Conservation (phyloP, 2,113 vertebrate genomes). For the Hypomesus transpacificus region DNA sequence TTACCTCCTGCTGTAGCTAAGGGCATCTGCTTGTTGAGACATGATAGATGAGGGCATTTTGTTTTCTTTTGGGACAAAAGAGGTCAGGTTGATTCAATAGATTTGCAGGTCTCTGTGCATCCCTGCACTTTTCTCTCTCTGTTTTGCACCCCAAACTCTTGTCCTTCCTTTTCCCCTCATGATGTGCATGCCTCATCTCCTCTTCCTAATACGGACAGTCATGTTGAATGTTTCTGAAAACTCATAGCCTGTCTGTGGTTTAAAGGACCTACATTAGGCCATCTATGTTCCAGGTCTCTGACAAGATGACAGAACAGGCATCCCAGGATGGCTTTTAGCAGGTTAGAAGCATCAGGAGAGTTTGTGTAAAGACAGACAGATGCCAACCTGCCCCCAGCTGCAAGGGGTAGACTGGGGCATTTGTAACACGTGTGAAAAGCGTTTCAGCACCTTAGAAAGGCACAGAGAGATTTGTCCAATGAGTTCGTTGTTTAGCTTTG, state of each 20-base stretch:
- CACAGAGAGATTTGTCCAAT: neutral
- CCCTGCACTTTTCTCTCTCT: neutral
- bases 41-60: neutral
- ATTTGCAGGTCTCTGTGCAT: neutral
- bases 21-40: neutral
- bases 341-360: neutral
- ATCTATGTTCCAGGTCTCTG: neutral
- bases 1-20: neutral
- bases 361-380: neutral
- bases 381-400: neutral
- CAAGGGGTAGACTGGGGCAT: neutral
- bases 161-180: no score
- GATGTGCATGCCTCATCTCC: no score
- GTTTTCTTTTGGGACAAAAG: neutral
- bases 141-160: no score
- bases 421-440: neutral
- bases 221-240: neutral
- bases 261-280: no score
- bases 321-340: neutral
- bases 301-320: neutral
- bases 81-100: neutral
- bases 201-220: neutral
- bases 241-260: neutral
- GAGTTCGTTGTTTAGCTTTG: no score
- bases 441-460: neutral